phyloP scores from a whole-genome alignment of 2,113 vertebrate genomes.

The Leucoraja erinaceus region DNA sequence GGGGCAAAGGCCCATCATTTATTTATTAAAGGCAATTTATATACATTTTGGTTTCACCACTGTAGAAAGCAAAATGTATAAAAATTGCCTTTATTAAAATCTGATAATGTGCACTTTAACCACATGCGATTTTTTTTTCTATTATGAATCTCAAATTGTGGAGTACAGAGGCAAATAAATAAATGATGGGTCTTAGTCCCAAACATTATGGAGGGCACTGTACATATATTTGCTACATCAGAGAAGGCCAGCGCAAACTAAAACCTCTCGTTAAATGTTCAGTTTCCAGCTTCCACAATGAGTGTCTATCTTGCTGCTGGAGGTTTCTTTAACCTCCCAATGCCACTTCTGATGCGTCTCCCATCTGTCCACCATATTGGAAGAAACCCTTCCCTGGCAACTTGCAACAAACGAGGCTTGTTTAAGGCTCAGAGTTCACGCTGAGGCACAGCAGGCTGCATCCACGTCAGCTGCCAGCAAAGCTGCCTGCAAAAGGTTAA shows the following conservation, averaged over 20 bases:
- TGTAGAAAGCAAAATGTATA: too few relatives aligned
- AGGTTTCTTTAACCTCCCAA: background rate
- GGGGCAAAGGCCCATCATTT: too few relatives aligned
- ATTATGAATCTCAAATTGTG: too few relatives aligned
- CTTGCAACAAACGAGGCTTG: conserved; percentile 49
- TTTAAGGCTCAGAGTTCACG: conserved; percentile 43
- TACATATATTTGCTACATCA: background rate
- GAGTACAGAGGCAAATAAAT: too few relatives aligned
- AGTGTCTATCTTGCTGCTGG: background rate
- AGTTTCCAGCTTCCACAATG: background rate
- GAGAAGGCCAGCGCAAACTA: background rate
- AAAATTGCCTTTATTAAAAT: too few relatives aligned
- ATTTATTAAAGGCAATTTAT: too few relatives aligned
- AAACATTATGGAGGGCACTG: too few relatives aligned
- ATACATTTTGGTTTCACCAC: too few relatives aligned
- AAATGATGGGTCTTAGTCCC: too few relatives aligned
- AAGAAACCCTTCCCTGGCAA: conserved; percentile 45
- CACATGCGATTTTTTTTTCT: too few relatives aligned
- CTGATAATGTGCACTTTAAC: too few relatives aligned
- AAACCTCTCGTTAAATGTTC: background rate
- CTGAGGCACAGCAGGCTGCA: conserved; percentile 43
- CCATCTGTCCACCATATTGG: conserved; percentile 46
- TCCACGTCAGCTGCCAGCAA: conserved; percentile 31
- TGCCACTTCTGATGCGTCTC: conserved; percentile 17
- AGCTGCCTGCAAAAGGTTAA: conserved; percentile 46